A percentile compares a stretch with the other conserved stretches of the same genome.
Conservation (phyloP, 2,888 invertebrate species). For the Choreutis nemorana region DNA sequence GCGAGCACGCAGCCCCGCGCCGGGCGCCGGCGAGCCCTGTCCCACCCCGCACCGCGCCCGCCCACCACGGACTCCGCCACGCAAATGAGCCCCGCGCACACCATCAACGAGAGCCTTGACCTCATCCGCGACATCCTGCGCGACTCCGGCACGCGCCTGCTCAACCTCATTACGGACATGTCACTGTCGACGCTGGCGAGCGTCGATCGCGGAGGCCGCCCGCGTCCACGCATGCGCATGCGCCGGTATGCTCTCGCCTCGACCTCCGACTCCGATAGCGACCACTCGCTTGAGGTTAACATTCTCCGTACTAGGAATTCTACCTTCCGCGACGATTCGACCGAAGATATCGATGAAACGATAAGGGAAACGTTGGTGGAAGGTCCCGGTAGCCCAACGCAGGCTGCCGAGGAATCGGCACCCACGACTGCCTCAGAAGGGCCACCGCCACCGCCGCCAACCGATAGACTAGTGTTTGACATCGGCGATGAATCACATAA, state of each 20-base stretch:
- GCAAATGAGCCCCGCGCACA: slow-evolving; percentile 41
- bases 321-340: slow-evolving; percentile 34
- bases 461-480: slow-evolving; percentile 37
- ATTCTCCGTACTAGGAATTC: slow-evolving; percentile 47
- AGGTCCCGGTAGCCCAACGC: slow-evolving; percentile 12
- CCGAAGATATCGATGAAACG: slow-evolving; percentile 17
- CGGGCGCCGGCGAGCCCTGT: slow-evolving; percentile 14
- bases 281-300: slow-evolving; percentile 45
- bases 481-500: slow-evolving; percentile 21
- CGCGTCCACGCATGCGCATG: slow-evolving; percentile 25
- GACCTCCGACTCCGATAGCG: slow-evolving; percentile 51
- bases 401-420: slow-evolving; percentile 7
- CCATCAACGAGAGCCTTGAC: slow-evolving; percentile 53
- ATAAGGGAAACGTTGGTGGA: no score
- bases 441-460: slow-evolving; percentile 15
- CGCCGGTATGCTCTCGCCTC: slow-evolving; percentile 34
- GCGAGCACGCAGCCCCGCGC: slow-evolving; percentile 15
- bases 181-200: slow-evolving; percentile 43
- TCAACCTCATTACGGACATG: slow-evolving; percentile 56
- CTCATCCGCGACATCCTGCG: slow-evolving; percentile 53
- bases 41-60: slow-evolving; percentile 20
- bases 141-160: slow-evolving; percentile 51
- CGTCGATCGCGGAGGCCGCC: slow-evolving; percentile 25
- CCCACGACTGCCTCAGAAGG: slow-evolving; percentile 11
- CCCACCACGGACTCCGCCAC: slow-evolving; percentile 34